Evolutionary conservation across 2,888 invertebrate genomes (phyloP).

Genomic region (Pilophorus perplexus): DNA sequence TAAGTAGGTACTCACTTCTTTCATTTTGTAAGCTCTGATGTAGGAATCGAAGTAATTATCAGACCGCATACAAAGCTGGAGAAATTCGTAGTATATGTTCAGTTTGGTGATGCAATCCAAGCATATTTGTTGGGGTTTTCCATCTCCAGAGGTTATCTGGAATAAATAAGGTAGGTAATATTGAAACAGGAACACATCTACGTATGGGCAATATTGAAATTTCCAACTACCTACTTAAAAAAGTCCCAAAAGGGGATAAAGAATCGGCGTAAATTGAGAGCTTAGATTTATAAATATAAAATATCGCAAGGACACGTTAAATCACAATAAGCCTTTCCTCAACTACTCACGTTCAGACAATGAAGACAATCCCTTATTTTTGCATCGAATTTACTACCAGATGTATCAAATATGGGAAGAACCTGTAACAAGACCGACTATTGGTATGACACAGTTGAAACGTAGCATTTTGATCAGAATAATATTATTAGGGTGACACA

Average conservation of each 20-base stretch:
- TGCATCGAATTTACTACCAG: conserved; percentile 50
- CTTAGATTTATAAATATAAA: too few relatives aligned
- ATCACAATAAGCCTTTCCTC: conserved; percentile 23
- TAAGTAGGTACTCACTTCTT: background rate
- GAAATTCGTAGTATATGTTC: conserved; percentile 52
- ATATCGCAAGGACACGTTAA: too few relatives aligned
- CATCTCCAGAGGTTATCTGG: conserved; percentile 52
- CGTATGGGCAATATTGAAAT: background rate
- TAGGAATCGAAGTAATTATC: conserved; percentile 52
- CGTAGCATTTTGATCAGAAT: background rate
- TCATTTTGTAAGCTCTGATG: conserved; percentile 12
- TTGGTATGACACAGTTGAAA: background rate
- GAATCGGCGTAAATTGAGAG: too few relatives aligned
- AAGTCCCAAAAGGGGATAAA: background rate
- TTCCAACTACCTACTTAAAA: background rate
- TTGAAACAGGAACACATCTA: background rate
- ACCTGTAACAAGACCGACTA: background rate
- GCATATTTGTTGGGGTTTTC: conserved; percentile 54
- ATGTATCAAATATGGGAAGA: conserved; percentile 41
- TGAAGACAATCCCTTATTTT: conserved; percentile 54
- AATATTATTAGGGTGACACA: too few relatives aligned
- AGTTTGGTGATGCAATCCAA: conserved; percentile 52
- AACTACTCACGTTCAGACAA: conserved; percentile 48
- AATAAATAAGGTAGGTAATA: conserved; percentile 19
- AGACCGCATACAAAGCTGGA: conserved; percentile 51